These are phyloP conservation scores for Dryobotodes eremita DNA, from an alignment of 2,888 invertebrate species.

Conservation along the genomic window DNA sequence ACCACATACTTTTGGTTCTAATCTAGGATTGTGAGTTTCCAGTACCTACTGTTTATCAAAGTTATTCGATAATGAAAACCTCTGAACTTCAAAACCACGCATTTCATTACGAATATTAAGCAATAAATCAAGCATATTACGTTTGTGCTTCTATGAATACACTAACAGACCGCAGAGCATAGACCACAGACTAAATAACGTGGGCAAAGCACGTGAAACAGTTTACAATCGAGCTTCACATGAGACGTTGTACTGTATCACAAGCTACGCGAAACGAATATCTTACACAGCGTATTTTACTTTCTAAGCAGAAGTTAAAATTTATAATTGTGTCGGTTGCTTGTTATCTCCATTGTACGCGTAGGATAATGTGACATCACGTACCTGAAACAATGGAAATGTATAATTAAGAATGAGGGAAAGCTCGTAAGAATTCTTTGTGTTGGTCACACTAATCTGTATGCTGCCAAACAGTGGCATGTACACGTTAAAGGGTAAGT, in stretches of 20 bases:
- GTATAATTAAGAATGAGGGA: too few relatives aligned
- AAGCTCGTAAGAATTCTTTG: too few relatives aligned
- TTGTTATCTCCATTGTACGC: too few relatives aligned
- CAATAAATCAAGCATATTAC: constrained; percentile 20
- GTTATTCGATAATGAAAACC: too few relatives aligned
- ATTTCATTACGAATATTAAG: constrained; percentile 5
- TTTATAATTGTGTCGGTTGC: too few relatives aligned
- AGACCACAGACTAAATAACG: constrained; percentile 6
- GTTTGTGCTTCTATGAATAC: constrained; percentile 2
- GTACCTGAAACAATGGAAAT: too few relatives aligned
- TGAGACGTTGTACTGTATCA: neutral
- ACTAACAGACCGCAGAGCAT: neutral
- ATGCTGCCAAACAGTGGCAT: too few relatives aligned
- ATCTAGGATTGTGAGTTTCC: neutral
- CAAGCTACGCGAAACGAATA: neutral
- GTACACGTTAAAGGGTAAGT: too few relatives aligned
- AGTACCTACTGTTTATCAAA: neutral
- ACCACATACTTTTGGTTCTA: neutral
- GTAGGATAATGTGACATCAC: too few relatives aligned
- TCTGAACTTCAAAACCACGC: neutral
- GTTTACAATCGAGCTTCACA: neutral
- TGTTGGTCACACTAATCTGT: too few relatives aligned
- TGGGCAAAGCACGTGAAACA: neutral
- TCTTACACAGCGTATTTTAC: neutral
- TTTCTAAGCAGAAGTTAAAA: too few relatives aligned